Evolutionary conservation across 2,113 vertebrate species (phyloP), one percentile per base, ranked within the genome.

Genomic region (Carlito syrichta): DNA sequence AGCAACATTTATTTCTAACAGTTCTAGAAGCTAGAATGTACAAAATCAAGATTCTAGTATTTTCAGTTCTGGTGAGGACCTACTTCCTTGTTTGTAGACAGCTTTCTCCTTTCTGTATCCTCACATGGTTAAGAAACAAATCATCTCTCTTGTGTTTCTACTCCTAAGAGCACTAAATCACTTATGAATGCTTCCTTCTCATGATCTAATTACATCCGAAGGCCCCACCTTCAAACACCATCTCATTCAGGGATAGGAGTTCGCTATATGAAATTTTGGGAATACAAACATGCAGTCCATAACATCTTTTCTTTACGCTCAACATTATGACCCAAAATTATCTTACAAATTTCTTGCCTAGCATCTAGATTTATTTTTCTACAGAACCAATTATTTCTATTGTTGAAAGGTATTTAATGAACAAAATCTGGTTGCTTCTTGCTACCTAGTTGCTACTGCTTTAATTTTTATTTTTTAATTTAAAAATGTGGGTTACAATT

Each of bases 371-470:
- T 0, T 66, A 62, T 78, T 78, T 84, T 20, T 94, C n/a, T 66
- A 48, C 48, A 23, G 25, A 66, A 13, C 3, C 76, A 27, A 54
- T 60, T 73, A 86, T 22, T 90, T 77, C 4, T 81, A 56, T 27
- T 63, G 30, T 17, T 52, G 12, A 94, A 92, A 71, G 10, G 9
- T 20, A 52, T 92, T 92, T 94, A 92, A 66, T 22, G 14, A 90
- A 52, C 11, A 92, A 83, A 79, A 82, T 78, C 48, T 52, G 4
- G 4, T 3, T 60, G 1, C 43, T 71, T 92, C 43, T 81, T 52
- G 6, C 13, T 58, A 89, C 5, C 52, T 32, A 23, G n/a, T 68
- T 89, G 25, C n/a, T 78, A 17, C 58, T 56, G n/a, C 8, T 23
- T n/a, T n/a, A n/a, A n/a, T n/a, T n/a, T n/a, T n/a, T n/a, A n/a